A percentile compares a stretch with the other conserved stretches of the same genome.
Evolutionary conservation across 2,113 vertebrate genomes (phyloP).

Genomic region (Mola mola): DNA sequence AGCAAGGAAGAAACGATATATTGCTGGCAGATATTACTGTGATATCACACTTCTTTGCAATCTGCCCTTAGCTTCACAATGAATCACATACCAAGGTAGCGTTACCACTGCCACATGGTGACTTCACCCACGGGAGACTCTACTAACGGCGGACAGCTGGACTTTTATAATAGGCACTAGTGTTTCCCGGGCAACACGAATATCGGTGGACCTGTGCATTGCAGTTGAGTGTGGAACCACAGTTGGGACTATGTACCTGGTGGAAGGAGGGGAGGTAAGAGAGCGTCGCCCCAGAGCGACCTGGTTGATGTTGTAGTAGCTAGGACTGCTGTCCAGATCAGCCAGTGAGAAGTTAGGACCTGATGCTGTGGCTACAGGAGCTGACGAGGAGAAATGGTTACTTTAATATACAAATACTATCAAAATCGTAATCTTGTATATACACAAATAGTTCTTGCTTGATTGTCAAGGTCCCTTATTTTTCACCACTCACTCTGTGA

Average conservation of each 20-base stretch:
- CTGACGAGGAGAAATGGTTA: constrained; percentile 59
- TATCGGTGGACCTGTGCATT: not conserved
- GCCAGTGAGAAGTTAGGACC: constrained; percentile 96
- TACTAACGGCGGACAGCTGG: constrained; percentile 39
- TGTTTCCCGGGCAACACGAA: not conserved
- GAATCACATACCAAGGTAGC: constrained; percentile 27
- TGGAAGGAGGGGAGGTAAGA: constrained; percentile 88
- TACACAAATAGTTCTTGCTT: no score
- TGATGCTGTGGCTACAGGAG: constrained; percentile 91
- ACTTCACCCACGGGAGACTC: constrained; percentile 26
- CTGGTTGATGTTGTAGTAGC: constrained; percentile 94
- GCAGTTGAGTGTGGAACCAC: not conserved
- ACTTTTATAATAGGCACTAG: constrained; percentile 4
- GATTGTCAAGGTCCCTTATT: no score
- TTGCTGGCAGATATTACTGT: constrained; percentile 46
- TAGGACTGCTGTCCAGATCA: constrained; percentile 92
- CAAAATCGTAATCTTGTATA: no score
- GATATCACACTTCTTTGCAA: constrained; percentile 48
- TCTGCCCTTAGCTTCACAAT: constrained; percentile 41
- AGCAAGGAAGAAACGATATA: constrained; percentile 31
- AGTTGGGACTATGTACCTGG: constrained; percentile 78
- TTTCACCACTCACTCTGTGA: constrained; percentile 89
- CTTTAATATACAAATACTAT: not conserved
- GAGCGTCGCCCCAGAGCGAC: constrained; percentile 88
- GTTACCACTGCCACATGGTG: constrained; percentile 42